A percentile compares a stretch with the other conserved stretches of the same genome.
Evolutionary conservation across 2,888 invertebrate genomes (phyloP).

Genomic region (Xanthia icteritia): DNA sequence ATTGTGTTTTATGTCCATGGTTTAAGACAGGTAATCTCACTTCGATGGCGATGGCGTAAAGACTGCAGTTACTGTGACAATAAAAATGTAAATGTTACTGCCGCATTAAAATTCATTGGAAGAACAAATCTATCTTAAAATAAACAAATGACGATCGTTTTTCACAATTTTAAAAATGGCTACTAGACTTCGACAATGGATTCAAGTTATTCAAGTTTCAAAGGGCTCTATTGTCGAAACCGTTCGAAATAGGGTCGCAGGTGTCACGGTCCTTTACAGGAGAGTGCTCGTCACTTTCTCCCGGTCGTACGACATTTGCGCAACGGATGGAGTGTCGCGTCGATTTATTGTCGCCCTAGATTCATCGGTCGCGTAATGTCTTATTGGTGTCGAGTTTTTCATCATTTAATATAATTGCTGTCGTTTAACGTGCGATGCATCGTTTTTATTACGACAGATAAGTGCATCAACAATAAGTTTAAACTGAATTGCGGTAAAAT

Average conservation of each 20-base stretch:
- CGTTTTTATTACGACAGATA: slow-evolving; percentile 47
- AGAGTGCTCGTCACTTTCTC: slow-evolving; percentile 71
- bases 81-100: slow-evolving; percentile 35
- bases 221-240: slow-evolving; percentile 60
- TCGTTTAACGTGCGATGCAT: slow-evolving; percentile 49
- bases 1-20: slow-evolving; percentile 50
- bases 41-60: slow-evolving; percentile 28
- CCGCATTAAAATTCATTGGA: slow-evolving; percentile 32
- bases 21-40: slow-evolving; percentile 55
- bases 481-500: slow-evolving; percentile 35
- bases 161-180: slow-evolving; percentile 44
- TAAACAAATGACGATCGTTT: slow-evolving; percentile 52
- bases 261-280: slow-evolving; percentile 68
- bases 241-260: slow-evolving; percentile 56
- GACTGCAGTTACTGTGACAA: slow-evolving; percentile 40
- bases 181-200: slow-evolving; percentile 44
- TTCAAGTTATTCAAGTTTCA: slow-evolving; percentile 29
- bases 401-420: slow-evolving; percentile 56
- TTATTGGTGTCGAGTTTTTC: slow-evolving; percentile 64
- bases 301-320: slow-evolving; percentile 65
- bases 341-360: slow-evolving; percentile 67
- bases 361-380: slow-evolving; percentile 61
- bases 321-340: slow-evolving; percentile 65
- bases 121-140: slow-evolving; percentile 39
- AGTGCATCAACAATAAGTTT: slow-evolving; percentile 33